Evolutionary conservation across 64 coral and sea anemone genomes (phyloP).

Genomic region (Exaiptasia diaphana): DNA sequence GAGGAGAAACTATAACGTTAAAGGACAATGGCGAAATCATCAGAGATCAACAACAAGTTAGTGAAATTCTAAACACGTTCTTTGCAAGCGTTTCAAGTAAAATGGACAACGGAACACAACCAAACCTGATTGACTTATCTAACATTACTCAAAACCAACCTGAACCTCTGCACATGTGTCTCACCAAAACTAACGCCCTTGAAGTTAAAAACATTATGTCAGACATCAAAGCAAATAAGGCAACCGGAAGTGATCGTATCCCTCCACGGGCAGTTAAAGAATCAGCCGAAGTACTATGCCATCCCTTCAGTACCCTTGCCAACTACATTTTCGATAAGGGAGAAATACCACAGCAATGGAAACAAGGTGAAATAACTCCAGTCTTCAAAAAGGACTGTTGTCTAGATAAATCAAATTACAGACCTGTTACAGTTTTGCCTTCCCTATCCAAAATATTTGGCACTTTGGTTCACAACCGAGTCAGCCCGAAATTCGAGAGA

Average conservation of each 20-base stretch:
- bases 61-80: background rate
- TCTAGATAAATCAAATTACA: background rate
- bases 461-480: background rate
- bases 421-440: slow-evolving; percentile 44
- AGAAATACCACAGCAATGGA: slow-evolving; percentile 42
- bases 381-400: slow-evolving; percentile 35
- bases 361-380: slow-evolving; percentile 56
- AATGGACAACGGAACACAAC: background rate
- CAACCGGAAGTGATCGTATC: slow-evolving; percentile 37
- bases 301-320: slow-evolving; percentile 30
- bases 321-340: slow-evolving; percentile 18
- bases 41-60: background rate
- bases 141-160: background rate
- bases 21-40: background rate
- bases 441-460: slow-evolving; percentile 47
- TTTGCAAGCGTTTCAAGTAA: background rate
- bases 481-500: slow-evolving; percentile 20
- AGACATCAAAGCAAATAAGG: slow-evolving; percentile 40
- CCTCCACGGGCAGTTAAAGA: slow-evolving; percentile 10
- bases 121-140: background rate
- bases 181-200: background rate
- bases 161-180: background rate
- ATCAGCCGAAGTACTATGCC: slow-evolving; percentile 44
- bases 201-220: slow-evolving; percentile 1
- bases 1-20: background rate